phyloP scores from a whole-genome alignment of 2,797 vertebrate genomes.

The Agapornis canus region DNA sequence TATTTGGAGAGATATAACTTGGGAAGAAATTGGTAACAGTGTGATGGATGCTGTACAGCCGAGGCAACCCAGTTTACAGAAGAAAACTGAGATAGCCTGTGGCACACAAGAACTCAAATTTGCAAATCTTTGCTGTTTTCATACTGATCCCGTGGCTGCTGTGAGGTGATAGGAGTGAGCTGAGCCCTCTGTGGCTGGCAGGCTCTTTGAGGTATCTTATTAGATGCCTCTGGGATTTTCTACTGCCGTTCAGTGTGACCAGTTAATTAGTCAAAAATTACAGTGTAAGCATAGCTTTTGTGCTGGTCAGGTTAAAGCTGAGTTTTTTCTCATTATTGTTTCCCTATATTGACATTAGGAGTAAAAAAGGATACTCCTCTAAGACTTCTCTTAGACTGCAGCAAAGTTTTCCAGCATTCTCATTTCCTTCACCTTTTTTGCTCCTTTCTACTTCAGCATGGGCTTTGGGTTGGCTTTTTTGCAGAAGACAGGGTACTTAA shows the following conservation, averaged over 20 bases:
- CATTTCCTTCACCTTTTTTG: background rate
- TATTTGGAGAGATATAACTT: background rate
- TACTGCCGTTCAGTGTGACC: background rate
- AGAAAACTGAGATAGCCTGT: background rate
- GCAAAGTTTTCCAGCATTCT: background rate
- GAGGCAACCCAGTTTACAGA: background rate
- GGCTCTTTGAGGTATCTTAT: background rate
- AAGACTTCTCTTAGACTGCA: background rate
- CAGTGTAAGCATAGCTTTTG: background rate
- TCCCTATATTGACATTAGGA: background rate
- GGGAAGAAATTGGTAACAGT: background rate
- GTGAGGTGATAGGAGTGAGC: background rate
- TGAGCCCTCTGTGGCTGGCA: background rate
- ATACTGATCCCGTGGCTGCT: background rate
- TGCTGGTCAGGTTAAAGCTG: background rate
- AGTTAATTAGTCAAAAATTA: background rate
- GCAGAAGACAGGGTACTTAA: background rate
- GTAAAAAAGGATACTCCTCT: background rate
- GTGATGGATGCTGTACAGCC: rapidly evolving
- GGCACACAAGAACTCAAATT: background rate
- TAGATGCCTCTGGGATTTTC: background rate
- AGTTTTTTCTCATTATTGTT: background rate
- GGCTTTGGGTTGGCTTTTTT: background rate
- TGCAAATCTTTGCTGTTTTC: background rate
- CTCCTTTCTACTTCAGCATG: background rate